A percentile compares a stretch with the other conserved stretches of the same genome.
These are phyloP conservation scores for Bombus waltoni DNA, from an alignment of 1,140 invertebrate species.

Conservation along the genomic window DNA sequence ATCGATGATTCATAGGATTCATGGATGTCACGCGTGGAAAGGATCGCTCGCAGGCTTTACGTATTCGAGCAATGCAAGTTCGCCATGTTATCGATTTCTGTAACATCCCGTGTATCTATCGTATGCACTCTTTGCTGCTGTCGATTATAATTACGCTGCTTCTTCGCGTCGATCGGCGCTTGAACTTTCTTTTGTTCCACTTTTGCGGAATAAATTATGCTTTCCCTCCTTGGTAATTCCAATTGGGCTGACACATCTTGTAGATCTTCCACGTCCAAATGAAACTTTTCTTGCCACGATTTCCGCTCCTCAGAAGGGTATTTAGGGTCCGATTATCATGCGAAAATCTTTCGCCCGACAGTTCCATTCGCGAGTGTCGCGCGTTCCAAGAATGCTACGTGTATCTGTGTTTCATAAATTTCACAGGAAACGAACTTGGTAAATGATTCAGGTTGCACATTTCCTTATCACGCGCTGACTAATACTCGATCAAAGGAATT, in stretches of 20 bases:
- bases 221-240: background rate
- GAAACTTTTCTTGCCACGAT: background rate
- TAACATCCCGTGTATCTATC: background rate
- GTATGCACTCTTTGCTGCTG: background rate
- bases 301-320: background rate
- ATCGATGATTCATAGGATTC: no score
- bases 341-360: constrained; percentile 8
- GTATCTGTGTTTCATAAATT: background rate
- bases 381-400: background rate
- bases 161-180: background rate
- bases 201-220: no score
- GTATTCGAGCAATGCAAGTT: background rate
- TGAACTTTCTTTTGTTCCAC: background rate
- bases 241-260: background rate
- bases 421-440: background rate
- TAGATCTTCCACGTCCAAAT: background rate
- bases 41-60: no score
- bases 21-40: no score
- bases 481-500: constrained; percentile 68
- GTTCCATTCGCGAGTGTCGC: constrained; percentile 27
- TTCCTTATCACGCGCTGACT: constrained; percentile 75
- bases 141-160: background rate
- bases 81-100: no score
- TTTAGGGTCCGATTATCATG: background rate
- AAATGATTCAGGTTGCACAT: constrained; percentile 70